phyloP scores from a whole-genome alignment of 1,140 invertebrate genomes.

The Steinernema khuongi region DNA sequence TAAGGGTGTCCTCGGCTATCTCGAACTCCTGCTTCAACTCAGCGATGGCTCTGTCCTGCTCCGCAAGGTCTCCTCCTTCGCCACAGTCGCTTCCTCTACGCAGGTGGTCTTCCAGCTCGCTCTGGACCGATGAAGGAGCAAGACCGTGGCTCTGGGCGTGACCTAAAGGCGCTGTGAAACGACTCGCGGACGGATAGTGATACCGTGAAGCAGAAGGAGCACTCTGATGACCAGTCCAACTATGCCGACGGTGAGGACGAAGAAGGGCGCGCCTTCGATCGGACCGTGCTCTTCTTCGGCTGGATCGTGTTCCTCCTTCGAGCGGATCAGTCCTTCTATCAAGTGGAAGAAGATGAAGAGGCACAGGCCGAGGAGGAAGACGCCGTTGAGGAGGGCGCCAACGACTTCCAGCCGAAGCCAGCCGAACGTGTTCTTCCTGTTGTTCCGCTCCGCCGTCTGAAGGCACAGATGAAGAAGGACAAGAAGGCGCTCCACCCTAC shows the following conservation, averaged over 20 bases:
- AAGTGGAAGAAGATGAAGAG: conserved; percentile 64
- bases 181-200: no score
- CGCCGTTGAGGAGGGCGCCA: conserved; percentile 64
- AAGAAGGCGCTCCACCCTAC: conserved; percentile 18
- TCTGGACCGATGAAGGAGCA: not conserved
- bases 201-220: conserved; percentile 61
- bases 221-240: no score
- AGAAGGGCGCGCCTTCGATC: conserved; percentile 62
- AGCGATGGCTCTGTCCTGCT: not conserved
- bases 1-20: conserved; percentile 9
- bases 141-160: conserved; percentile 4
- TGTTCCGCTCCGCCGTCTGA: conserved; percentile 37
- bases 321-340: conserved; percentile 57
- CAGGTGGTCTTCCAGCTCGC: conserved; percentile 1
- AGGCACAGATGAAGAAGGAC: conserved; percentile 13
- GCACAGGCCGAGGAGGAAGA: conserved; percentile 64
- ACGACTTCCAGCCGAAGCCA: conserved; percentile 65
- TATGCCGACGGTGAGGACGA: conserved; percentile 63
- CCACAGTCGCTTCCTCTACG: no score
- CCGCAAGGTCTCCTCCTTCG: not conserved
- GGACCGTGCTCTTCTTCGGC: conserved; percentile 61
- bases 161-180: no score
- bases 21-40: not conserved
- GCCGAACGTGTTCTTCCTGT: conserved; percentile 63
- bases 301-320: conserved; percentile 64